A percentile compares a stretch with the other conserved stretches of the same genome.
These are phyloP conservation scores for Lathamus discolor DNA, from an alignment of 2,113 vertebrate species.

Conservation along the genomic window DNA sequence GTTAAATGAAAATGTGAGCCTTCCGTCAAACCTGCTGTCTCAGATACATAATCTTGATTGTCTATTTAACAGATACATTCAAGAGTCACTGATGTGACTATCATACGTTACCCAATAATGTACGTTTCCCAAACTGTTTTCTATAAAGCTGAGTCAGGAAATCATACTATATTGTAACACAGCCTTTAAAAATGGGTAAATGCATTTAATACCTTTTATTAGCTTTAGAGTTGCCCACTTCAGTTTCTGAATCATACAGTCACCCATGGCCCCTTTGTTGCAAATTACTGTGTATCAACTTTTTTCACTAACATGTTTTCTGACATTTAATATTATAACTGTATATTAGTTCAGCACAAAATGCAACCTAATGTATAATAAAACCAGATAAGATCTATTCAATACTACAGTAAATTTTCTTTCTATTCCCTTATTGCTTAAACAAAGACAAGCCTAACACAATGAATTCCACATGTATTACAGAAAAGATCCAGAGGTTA, in stretches of 20 bases:
- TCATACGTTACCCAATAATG: fast-evolving
- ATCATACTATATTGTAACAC: not conserved
- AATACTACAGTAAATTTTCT: not conserved
- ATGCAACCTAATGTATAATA: not conserved
- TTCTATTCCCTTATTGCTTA: not conserved
- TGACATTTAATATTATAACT: not conserved
- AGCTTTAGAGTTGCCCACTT: not conserved
- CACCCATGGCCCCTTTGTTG: not conserved
- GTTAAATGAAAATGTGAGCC: not conserved
- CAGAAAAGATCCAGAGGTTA: not conserved
- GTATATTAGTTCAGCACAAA: not conserved
- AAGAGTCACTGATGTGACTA: not conserved
- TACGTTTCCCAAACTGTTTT: not conserved
- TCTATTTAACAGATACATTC: not conserved
- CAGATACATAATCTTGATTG: not conserved
- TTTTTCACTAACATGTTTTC: not conserved
- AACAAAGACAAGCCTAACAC: not conserved
- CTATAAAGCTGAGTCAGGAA: not conserved
- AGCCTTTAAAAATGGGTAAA: not conserved
- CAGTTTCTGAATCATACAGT: not conserved
- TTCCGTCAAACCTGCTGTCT: not conserved
- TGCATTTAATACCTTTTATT: not conserved
- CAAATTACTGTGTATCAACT: not conserved
- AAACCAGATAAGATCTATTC: not conserved
- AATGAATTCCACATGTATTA: not conserved